Conservation (phyloP, 2,888 invertebrate genomes). For the Mimachlamys varia region DNA sequence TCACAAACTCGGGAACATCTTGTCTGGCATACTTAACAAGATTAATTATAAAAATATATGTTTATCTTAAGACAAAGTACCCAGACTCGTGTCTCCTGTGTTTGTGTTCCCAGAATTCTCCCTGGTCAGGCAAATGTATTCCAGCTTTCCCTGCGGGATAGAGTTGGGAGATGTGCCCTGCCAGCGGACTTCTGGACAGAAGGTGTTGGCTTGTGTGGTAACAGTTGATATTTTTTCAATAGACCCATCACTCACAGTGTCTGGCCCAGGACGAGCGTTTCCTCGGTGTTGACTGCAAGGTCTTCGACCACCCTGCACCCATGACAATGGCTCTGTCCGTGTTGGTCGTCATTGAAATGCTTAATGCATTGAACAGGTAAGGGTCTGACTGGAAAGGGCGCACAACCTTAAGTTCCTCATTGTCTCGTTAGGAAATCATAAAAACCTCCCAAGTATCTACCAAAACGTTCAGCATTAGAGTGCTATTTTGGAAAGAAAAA, state of each 20-base stretch:
- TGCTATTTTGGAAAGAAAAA: no score
- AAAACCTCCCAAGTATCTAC: no score
- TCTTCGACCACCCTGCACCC: slow-evolving; percentile 99
- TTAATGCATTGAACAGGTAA: slow-evolving; percentile 99
- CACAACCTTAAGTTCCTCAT: neutral
- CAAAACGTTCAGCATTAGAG: neutral
- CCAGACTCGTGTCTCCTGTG: neutral
- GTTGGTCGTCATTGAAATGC: slow-evolving; percentile 99
- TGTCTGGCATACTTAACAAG: neutral
- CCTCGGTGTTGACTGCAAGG: slow-evolving; percentile 97
- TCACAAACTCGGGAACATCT: neutral
- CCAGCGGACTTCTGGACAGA: neutral
- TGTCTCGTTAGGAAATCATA: neutral
- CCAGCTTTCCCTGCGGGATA: neutral
- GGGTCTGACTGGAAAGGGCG: slow-evolving; percentile 55
- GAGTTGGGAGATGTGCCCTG: neutral
- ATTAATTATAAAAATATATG: neutral
- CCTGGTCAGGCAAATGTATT: neutral
- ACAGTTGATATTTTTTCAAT: slow-evolving; percentile 45
- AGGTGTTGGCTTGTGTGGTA: neutral
- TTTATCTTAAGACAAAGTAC: neutral
- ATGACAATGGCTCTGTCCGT: slow-evolving; percentile 99
- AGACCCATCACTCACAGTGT: slow-evolving; percentile 81
- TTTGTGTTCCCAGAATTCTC: slow-evolving; percentile 6
- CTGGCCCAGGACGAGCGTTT: slow-evolving; percentile 85